A percentile compares a stretch with the other conserved stretches of the same genome.
Conservation (phyloP, 1,140 invertebrate species). For the Listronotus oregonensis region DNA sequence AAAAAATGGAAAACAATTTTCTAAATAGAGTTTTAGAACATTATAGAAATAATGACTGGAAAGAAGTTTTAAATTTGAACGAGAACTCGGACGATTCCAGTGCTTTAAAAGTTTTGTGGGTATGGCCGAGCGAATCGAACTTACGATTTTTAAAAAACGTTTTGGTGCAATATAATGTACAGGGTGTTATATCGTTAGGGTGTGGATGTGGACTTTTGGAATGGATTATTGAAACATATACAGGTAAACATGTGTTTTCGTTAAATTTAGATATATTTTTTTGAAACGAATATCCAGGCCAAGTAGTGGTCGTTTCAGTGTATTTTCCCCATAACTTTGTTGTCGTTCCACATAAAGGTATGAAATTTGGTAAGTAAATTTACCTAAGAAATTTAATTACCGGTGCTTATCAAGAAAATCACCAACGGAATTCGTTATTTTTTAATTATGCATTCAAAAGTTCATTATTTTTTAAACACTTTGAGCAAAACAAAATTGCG, state of each 20-base stretch:
- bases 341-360: too few relatives aligned
- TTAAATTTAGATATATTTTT: too few relatives aligned
- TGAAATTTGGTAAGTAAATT: too few relatives aligned
- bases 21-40: conserved; percentile 39
- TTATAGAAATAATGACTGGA: conserved; percentile 47
- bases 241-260: conserved; percentile 51
- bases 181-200: conserved; percentile 61
- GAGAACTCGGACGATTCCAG: conserved; percentile 39
- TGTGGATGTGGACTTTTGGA: conserved; percentile 65
- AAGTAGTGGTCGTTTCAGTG: too few relatives aligned
- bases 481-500: too few relatives aligned
- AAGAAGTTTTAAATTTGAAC: conserved; percentile 45
- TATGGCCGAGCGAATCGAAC: conserved; percentile 61
- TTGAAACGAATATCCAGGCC: too few relatives aligned
- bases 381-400: not conserved
- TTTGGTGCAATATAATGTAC: conserved; percentile 45
- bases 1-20: conserved; percentile 42
- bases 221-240: conserved; percentile 60
- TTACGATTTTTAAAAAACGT: conserved; percentile 55
- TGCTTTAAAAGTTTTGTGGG: conserved; percentile 62
- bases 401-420: not conserved
- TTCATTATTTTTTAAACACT: too few relatives aligned
- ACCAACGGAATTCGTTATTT: too few relatives aligned
- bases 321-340: too few relatives aligned
- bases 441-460: too few relatives aligned